Evolutionary conservation across 2,113 vertebrate species (phyloP).

Genomic region (Lophotis ruficrista): DNA sequence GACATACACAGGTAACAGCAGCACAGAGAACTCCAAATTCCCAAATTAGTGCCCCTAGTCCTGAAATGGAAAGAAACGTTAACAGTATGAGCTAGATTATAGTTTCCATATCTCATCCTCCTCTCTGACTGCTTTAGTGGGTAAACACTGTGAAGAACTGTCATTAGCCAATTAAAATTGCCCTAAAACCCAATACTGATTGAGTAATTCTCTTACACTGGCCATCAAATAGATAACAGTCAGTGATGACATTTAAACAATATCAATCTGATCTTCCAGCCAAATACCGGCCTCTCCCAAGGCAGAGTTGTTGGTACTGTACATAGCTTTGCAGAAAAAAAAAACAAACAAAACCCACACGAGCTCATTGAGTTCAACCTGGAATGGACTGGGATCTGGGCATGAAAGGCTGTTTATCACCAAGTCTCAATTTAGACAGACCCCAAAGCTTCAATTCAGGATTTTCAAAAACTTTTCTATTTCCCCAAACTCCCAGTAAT

Average conservation of each 20-base stretch:
- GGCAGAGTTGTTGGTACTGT: not conserved
- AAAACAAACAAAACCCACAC: not conserved
- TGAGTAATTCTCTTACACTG: not conserved
- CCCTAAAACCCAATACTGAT: not conserved
- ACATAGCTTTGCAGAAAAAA: not conserved
- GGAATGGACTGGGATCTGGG: not conserved
- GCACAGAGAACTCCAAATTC: not conserved
- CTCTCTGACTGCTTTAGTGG: not conserved
- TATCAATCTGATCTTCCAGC: not conserved
- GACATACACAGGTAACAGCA: not conserved
- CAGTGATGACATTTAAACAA: not conserved
- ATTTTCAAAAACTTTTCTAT: not conserved
- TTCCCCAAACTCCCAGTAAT: not conserved
- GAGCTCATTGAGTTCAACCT: not conserved
- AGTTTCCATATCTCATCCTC: not conserved
- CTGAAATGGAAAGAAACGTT: not conserved
- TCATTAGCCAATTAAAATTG: not conserved
- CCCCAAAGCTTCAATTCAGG: not conserved
- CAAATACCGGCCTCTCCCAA: not conserved
- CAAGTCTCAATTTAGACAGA: not conserved
- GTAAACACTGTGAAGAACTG: not conserved
- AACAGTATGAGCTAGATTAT: not conserved
- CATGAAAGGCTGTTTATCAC: not conserved
- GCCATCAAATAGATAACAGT: not conserved
- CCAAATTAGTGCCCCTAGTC: not conserved